A percentile compares a stretch with the other conserved stretches of the same genome.
Evolutionary conservation across 92 coral and sea anemone genomes (phyloP).

Genomic region (Ricordea florida): DNA sequence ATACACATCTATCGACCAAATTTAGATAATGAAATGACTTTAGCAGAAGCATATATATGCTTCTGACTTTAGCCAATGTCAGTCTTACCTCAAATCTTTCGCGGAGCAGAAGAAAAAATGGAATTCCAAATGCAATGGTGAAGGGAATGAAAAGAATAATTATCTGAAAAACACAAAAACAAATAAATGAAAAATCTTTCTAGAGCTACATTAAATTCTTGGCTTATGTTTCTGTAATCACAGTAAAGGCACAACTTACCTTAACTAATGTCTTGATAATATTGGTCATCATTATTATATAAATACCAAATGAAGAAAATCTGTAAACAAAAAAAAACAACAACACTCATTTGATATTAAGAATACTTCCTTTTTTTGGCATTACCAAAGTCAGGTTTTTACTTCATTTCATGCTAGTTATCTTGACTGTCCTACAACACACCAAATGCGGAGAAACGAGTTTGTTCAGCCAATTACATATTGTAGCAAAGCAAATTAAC

Average conservation of each 20-base stretch:
- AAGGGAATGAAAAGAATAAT: slow-evolving; percentile 87
- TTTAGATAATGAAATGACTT: no score
- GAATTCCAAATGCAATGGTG: slow-evolving; percentile 85
- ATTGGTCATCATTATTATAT: slow-evolving; percentile 91
- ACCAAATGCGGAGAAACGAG: background rate
- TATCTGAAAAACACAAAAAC: slow-evolving; percentile 48
- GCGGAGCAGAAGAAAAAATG: slow-evolving; percentile 74
- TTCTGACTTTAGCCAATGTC: no score
- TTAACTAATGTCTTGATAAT: slow-evolving; percentile 82
- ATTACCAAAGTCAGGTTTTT: background rate
- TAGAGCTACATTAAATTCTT: background rate
- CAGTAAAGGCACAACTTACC: slow-evolving; percentile 42
- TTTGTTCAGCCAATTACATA: no score
- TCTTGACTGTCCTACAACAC: no score
- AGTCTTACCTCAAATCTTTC: slow-evolving; percentile 5
- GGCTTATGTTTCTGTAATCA: background rate
- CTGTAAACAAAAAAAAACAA: slow-evolving; percentile 43
- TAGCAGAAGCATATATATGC: no score
- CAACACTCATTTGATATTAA: no score
- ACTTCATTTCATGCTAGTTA: background rate
- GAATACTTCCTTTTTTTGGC: no score
- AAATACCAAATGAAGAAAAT: slow-evolving; percentile 92
- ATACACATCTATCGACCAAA: no score
- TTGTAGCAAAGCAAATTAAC: no score
- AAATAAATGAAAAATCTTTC: background rate